These are phyloP conservation scores for Mesocricetus auratus DNA, from an alignment of 2,113 vertebrate species.

Conservation along the genomic window DNA sequence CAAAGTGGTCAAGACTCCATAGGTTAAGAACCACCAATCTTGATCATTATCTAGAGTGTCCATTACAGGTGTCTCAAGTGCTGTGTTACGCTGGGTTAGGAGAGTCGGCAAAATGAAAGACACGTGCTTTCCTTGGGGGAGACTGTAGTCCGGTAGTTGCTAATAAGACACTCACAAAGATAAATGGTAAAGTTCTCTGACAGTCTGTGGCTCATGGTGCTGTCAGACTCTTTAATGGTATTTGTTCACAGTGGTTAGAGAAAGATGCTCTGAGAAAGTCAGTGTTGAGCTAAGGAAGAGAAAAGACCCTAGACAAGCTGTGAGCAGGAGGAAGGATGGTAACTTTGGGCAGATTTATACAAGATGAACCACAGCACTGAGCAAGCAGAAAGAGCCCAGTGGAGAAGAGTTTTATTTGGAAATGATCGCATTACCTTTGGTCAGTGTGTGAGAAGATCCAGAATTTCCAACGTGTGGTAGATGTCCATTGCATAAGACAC, in stretches of 20 bases:
- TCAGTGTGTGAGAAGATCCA: conserved; percentile 35
- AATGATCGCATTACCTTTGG: conserved; percentile 1
- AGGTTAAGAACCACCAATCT: neutral
- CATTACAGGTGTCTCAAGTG: neutral
- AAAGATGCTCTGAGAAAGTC: conserved; percentile 29
- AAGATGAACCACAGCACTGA: neutral
- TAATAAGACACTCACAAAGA: neutral
- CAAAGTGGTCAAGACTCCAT: neutral
- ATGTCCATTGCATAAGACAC: neutral
- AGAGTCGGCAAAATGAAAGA: neutral
- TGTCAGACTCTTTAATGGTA: neutral
- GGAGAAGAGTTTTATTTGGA: neutral
- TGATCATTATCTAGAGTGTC: neutral
- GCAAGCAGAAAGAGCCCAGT: neutral
- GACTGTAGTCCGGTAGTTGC: neutral
- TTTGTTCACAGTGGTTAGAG: neutral
- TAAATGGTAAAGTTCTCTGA: neutral
- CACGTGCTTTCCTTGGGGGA: neutral
- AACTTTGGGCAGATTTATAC: neutral
- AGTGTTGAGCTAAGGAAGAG: neutral
- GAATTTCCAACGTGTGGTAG: neutral
- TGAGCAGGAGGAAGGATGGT: neutral
- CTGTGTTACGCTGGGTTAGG: neutral
- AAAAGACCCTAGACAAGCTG: neutral
- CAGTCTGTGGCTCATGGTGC: neutral